Evolutionary conservation across 2,113 vertebrate genomes (phyloP), one percentile per base, ranked within the genome.

Genomic region (Herpetotheres cachinnans): DNA sequence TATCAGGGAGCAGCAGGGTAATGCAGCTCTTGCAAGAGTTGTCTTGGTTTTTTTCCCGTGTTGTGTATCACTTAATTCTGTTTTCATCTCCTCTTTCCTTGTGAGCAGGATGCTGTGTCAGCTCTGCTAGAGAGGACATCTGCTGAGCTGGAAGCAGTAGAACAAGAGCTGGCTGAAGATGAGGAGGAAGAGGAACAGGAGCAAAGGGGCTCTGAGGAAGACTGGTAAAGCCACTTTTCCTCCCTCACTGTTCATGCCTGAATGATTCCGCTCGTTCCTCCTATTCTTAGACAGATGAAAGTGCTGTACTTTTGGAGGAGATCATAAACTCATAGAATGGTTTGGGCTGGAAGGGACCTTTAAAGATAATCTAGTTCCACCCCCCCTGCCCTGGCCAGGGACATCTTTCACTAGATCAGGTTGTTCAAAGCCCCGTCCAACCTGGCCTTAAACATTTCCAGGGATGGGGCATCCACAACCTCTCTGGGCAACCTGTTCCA

Each of bases 111-210:
- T 89, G 98, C 98, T 13, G 98, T 99, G 59, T 98, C 98, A 34
- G 98, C 98, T 89, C 95, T 99, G 69, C 98, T 99, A 54, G 98
- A 98, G 72, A 98, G 98, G 82, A 99, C 98, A 40, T 99, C 99
- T 66, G 98, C 98, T 25, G 98, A 99, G 94, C 96, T 99, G 32
- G 92, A 98, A 96, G 98, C 98, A 27, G 98, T 98, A 82, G 98
- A 99, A 63, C 98, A 98, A 93, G 98, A 99, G 73, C 91, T 99
- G 69, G 98, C 98, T 50, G 97, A 98, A 71, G 98, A 98, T 4
- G 98, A 97, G 5, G 96, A 97, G 2, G 98, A 98, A 14, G 90
- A 95, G 26, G 96, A 96, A 73, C 93, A 97, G 49, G 97, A 97
- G 50, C 94, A 95, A 50, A 95, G 84, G 25, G 94, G 83, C 56